Percentiles rank a stretch among this genome's conserved stretches.
phyloP scores from a whole-genome alignment of 2,888 invertebrate genomes.

The Apantesis nais region DNA sequence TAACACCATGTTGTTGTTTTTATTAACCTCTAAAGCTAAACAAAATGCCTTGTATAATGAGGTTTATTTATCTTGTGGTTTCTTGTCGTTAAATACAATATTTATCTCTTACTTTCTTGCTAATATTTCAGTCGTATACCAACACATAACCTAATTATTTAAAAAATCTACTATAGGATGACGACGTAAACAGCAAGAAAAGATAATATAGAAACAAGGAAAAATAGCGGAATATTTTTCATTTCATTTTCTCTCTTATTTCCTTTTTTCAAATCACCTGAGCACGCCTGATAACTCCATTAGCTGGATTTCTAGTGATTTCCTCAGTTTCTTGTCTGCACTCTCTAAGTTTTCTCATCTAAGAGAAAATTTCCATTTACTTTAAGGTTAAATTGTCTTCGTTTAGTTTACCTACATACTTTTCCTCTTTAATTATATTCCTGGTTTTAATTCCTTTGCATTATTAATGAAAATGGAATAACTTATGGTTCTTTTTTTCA shows the following conservation, averaged over 20 bases:
- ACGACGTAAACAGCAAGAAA: neutral
- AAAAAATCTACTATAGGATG: neutral
- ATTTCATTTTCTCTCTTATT: conserved; percentile 48
- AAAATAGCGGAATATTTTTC: conserved; percentile 42
- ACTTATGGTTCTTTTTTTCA: neutral
- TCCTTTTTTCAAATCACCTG: conserved; percentile 51
- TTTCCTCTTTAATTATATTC: conserved; percentile 50
- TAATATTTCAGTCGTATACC: neutral
- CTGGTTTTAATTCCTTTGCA: conserved; percentile 56
- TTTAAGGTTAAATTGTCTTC: conserved; percentile 50
- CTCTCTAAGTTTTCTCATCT: conserved; percentile 64
- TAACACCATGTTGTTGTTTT: too few relatives aligned
- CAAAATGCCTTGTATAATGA: too few relatives aligned
- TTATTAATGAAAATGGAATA: conserved; percentile 57
- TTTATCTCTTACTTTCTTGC: too few relatives aligned
- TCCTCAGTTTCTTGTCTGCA: conserved; percentile 53
- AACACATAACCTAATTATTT: neutral
- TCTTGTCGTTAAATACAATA: too few relatives aligned
- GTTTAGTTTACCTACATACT: conserved; percentile 48
- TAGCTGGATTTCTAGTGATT: conserved; percentile 58
- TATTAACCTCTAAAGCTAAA: too few relatives aligned
- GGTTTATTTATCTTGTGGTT: too few relatives aligned
- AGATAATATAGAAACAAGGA: conserved; percentile 27
- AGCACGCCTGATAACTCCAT: conserved; percentile 57
- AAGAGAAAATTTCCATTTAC: conserved; percentile 60